Base-by-base conservation (phyloP, 2,113 vertebrate genomes). In the Nannobrachium achirus region DNA sequence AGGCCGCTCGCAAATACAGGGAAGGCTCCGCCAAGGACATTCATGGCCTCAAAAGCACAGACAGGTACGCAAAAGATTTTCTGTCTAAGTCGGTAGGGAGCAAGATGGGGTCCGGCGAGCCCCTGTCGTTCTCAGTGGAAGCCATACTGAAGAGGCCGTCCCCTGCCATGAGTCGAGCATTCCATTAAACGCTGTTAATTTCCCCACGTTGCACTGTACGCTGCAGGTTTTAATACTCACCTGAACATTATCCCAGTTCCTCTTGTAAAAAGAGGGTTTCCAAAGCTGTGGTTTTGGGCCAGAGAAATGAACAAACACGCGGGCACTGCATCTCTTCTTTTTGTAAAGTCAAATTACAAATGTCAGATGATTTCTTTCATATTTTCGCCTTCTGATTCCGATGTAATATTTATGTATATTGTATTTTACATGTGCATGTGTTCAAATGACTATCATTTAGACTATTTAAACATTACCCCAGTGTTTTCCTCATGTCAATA, bases 41-140 rank as follows among this genome's bases (percentile, higher is more conserved):
- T 50, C 92, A 91, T 75, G 91, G 86, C 10, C 86, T 82, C 45
- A 95, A 94, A 78, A 83, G 91, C 65, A 78, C 85, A 42, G 95
- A 96, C 55, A 94, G 93, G 73, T 93, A 88, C 0, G 67, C 89
- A 44, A 96, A 95, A 91, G 94, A 96, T 88, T 92, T 92, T 6
- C 88, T 86, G 68, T 87, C 89, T 40, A 97, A 97, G 81, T 92
- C 97, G 25, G 75, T 89, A 49, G 89, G 94, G 69, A 91, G 88
- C 75, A 98, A 97, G 90, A 88, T 94, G 82, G 81, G 93, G 0
- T 18, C 93, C 56, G 73, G 82, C 13, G 98, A 98, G 64, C 92
- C 95, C 0, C 80, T 99, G 82, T 96, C 97, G 0, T 99, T 98
- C 89, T 99, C 98, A 0, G 98, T 99, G 76, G 97, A 99, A 70